phyloP scores from a whole-genome alignment of 2,797 vertebrate genomes.

The Pangasius krempfi region DNA sequence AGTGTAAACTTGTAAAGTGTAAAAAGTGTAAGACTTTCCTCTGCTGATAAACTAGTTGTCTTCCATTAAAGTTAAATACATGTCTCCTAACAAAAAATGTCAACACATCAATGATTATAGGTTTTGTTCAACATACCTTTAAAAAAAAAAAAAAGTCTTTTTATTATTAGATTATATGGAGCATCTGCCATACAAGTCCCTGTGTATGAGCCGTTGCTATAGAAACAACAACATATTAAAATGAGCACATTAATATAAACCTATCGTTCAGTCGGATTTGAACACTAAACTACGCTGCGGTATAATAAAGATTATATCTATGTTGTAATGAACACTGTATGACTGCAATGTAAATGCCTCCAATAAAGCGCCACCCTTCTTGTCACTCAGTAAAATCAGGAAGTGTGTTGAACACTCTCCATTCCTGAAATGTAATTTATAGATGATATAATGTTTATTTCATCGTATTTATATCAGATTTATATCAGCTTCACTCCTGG shows the following conservation, averaged over 20 bases:
- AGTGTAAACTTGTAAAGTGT: no score
- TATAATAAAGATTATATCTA: no score
- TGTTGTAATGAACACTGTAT: background rate
- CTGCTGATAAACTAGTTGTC: no score
- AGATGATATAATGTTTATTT: background rate
- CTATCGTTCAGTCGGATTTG: background rate
- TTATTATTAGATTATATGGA: background rate
- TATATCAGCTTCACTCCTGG: background rate
- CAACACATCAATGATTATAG: no score
- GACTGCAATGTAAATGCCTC: background rate
- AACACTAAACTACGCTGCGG: background rate
- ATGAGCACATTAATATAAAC: background rate
- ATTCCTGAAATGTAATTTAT: background rate
- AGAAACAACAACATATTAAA: background rate
- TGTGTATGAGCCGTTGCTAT: background rate
- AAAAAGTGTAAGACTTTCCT: no score
- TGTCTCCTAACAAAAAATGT: no score
- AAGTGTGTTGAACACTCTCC: background rate
- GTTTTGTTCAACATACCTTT: no score
- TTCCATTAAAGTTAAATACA: no score
- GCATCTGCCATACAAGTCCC: background rate
- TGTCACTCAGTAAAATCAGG: background rate
- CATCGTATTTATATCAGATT: background rate
- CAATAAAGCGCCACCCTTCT: background rate
- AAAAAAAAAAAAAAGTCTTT: background rate